These are phyloP conservation scores for Psittacula cyanocephala DNA, from an alignment of 2,113 vertebrate genomes.

Conservation along the genomic window DNA sequence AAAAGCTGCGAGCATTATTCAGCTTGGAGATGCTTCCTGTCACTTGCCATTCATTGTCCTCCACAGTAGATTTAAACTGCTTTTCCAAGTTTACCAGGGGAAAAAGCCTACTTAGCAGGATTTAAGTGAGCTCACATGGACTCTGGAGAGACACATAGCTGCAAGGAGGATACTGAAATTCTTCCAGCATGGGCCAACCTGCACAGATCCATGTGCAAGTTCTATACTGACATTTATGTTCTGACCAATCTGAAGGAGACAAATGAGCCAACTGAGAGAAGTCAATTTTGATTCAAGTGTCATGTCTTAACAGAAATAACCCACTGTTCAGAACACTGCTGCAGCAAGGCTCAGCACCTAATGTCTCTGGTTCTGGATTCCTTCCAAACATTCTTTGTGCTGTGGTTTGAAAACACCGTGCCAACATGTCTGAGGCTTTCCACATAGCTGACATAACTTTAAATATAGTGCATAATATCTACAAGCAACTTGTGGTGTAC, in stretches of 20 bases:
- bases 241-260: neutral
- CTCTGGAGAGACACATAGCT: neutral
- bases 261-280: neutral
- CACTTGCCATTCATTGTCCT: constrained; percentile 86
- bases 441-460: neutral
- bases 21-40: constrained; percentile 86
- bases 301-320: neutral
- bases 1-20: constrained; percentile 81
- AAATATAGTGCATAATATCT: neutral
- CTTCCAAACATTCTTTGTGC: neutral
- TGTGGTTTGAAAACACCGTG: neutral
- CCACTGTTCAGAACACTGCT: neutral
- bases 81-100: constrained; percentile 85
- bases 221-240: neutral
- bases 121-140: neutral
- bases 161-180: neutral
- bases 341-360: neutral
- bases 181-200: neutral
- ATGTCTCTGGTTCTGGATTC: neutral
- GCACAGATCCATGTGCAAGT: neutral
- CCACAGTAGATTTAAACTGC: constrained; percentile 82
- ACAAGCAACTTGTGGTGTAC: neutral
- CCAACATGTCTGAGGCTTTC: neutral
- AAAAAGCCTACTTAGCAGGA: constrained; percentile 64
- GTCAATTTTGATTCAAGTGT: neutral